phyloP scores from a whole-genome alignment of 2,113 vertebrate species.

The Steatornis caripensis region DNA sequence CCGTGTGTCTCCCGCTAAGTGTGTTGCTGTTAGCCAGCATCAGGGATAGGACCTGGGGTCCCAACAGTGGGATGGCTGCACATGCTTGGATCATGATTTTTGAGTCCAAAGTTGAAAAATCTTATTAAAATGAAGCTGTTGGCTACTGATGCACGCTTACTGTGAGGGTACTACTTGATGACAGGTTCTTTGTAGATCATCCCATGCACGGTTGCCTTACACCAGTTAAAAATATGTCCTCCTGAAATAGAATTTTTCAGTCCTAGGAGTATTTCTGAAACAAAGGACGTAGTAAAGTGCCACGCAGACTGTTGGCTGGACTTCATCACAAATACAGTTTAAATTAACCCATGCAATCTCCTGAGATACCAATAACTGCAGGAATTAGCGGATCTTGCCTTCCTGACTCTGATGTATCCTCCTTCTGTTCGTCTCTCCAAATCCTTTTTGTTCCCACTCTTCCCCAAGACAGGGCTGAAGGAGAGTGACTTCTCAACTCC shows the following conservation, averaged over 20 bases:
- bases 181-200: not conserved
- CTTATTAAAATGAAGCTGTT: not conserved
- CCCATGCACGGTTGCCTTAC: not conserved
- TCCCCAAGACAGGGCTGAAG: not conserved
- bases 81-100: not conserved
- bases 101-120: not conserved
- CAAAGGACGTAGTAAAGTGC: not conserved
- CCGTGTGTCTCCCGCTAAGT: rapidly evolving
- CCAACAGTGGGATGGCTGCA: not conserved
- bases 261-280: not conserved
- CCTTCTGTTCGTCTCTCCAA: not conserved
- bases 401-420: not conserved
- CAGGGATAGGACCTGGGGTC: not conserved
- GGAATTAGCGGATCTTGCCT: not conserved
- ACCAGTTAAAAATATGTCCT: not conserved
- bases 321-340: not conserved
- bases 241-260: not conserved
- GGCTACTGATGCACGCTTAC: not conserved
- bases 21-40: not conserved
- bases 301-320: not conserved
- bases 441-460: not conserved
- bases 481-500: rapidly evolving
- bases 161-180: not conserved
- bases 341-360: not conserved
- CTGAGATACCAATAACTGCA: not conserved